Percentiles rank a stretch among this genome's conserved stretches.
These are phyloP conservation scores for Petrophora chlorosata DNA, from an alignment of 2,888 invertebrate species.

Conservation along the genomic window DNA sequence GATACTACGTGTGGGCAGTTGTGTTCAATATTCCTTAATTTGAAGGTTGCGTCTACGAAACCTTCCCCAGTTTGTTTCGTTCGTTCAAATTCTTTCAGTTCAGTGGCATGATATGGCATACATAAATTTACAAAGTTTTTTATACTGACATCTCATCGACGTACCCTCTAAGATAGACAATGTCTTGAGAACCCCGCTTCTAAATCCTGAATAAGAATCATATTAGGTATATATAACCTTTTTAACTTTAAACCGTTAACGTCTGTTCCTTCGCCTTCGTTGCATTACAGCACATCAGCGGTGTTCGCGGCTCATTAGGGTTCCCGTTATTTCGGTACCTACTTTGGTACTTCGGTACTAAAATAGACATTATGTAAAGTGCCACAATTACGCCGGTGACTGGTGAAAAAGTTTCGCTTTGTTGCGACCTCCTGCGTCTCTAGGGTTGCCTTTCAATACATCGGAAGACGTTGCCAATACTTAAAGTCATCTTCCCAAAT, in stretches of 20 bases:
- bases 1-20: too few species aligned
- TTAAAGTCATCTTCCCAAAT: slow-evolving; percentile 5
- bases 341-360: slow-evolving; percentile 58
- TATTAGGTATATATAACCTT: neutral
- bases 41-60: too few species aligned
- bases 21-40: too few species aligned
- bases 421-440: slow-evolving; percentile 30
- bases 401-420: slow-evolving; percentile 59
- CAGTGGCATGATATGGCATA: too few species aligned
- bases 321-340: slow-evolving; percentile 49
- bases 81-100: too few species aligned
- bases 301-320: slow-evolving; percentile 78
- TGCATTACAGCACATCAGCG: slow-evolving; percentile 64
- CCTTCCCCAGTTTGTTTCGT: too few species aligned
- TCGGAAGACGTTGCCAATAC: neutral
- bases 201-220: too few species aligned
- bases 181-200: too few species aligned
- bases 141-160: too few species aligned
- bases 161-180: too few species aligned
- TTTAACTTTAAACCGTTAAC: neutral
- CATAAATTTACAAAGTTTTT: too few species aligned
- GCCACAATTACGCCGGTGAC: slow-evolving; percentile 76
- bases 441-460: slow-evolving; percentile 21
- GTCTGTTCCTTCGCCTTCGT: slow-evolving; percentile 2
- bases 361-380: slow-evolving; percentile 83